A percentile compares a stretch with the other conserved stretches of the same genome.
These are phyloP conservation scores for Brenthis daphne DNA, from an alignment of 2,888 invertebrate species.

Conservation along the genomic window DNA sequence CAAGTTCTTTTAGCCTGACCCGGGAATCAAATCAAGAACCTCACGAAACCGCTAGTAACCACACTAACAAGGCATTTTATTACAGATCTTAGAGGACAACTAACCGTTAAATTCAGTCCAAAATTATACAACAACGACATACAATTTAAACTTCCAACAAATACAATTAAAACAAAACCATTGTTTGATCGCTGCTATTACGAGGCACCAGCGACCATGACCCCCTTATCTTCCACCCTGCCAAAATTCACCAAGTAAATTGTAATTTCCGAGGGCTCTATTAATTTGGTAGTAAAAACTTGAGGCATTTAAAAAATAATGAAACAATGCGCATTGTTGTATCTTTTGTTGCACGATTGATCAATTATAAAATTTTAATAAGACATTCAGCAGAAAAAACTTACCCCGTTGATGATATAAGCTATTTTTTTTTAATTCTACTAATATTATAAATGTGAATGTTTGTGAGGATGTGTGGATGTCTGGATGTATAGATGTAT, in stretches of 20 bases:
- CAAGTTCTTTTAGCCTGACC: too few relatives aligned
- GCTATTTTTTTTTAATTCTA: too few relatives aligned
- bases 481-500: too few relatives aligned
- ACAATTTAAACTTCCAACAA: constrained; percentile 16
- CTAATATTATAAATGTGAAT: too few relatives aligned
- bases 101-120: too few relatives aligned
- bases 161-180: not conserved
- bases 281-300: constrained; percentile 15
- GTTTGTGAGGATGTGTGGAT: too few relatives aligned
- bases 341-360: constrained; percentile 14
- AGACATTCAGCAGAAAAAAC: not conserved
- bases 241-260: constrained; percentile 1
- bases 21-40: too few relatives aligned
- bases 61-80: too few relatives aligned
- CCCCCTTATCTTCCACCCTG: constrained; percentile 12
- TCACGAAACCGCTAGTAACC: too few relatives aligned
- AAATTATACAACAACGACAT: not conserved
- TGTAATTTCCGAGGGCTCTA: constrained; percentile 6
- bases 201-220: constrained; percentile 13
- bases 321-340: constrained; percentile 19
- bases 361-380: constrained; percentile 17
- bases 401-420: not conserved
- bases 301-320: constrained; percentile 11
- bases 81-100: too few relatives aligned
- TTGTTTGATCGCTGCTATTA: constrained; percentile 3